phyloP scores from a whole-genome alignment of 2,888 invertebrate genomes.

The Eupithecia subumbrata region DNA sequence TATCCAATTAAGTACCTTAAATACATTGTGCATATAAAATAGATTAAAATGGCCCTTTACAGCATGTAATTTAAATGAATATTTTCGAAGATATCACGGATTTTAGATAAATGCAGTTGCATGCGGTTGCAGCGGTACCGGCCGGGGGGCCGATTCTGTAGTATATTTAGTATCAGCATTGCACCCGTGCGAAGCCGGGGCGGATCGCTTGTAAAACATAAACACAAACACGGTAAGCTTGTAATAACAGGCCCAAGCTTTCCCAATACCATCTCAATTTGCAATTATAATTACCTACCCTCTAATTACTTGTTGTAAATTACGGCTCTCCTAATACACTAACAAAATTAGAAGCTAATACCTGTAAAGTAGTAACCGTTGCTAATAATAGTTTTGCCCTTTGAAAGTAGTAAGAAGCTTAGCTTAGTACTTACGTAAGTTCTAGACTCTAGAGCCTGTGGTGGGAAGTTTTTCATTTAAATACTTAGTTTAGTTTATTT shows the following conservation, averaged over 20 bases:
- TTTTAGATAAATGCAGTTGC: no score
- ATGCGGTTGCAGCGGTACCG: no score
- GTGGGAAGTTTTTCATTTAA: conserved; percentile 1
- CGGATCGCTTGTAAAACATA: no score
- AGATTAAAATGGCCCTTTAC: no score
- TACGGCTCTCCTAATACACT: conserved; percentile 20
- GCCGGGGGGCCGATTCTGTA: no score
- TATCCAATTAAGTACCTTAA: no score
- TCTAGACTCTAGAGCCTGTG: not conserved
- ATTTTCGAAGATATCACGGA: no score
- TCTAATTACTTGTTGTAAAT: conserved; percentile 28
- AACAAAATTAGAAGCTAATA: conserved; percentile 27
- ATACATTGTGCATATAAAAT: no score
- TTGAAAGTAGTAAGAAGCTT: not conserved
- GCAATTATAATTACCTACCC: conserved; percentile 20
- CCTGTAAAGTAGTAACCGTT: conserved; percentile 1
- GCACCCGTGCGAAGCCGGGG: no score
- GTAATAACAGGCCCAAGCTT: conserved; percentile 10
- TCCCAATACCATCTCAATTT: conserved; percentile 21
- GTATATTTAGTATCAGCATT: no score
- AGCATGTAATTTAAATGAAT: no score
- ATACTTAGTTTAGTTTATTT: no score
- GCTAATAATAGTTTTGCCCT: conserved; percentile 19
- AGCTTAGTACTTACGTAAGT: not conserved
- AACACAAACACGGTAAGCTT: not conserved